Conservation (phyloP, 1,140 invertebrate species). For the Papilio aristodemus region DNA sequence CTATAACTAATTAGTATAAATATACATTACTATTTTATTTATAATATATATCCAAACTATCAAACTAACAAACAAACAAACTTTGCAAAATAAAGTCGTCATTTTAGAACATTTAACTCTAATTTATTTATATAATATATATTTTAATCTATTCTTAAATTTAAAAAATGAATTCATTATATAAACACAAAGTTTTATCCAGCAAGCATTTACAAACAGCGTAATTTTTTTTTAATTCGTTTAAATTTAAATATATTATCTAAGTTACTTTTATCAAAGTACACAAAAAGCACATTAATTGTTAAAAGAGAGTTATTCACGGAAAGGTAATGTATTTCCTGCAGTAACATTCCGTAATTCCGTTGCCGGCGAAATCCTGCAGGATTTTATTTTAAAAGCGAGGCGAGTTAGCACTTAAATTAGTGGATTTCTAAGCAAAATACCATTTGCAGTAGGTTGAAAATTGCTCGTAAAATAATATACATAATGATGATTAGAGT, state of each 20-base stretch:
- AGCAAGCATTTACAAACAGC: too few relatives aligned
- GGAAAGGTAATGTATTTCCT: constrained; percentile 2
- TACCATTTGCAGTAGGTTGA: neutral
- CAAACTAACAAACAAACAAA: too few relatives aligned
- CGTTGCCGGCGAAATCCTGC: constrained; percentile 6
- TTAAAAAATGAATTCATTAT: too few relatives aligned
- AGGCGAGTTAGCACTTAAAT: constrained; percentile 1
- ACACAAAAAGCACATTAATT: constrained; percentile 7
- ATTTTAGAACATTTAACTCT: too few relatives aligned
- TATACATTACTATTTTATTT: too few relatives aligned
- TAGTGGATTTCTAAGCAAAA: constrained; percentile 10
- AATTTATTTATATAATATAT: too few relatives aligned
- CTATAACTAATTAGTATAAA: too few relatives aligned
- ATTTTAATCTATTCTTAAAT: too few relatives aligned
- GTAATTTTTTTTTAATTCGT: neutral
- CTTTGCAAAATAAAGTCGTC: too few relatives aligned
- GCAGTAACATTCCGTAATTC: constrained; percentile 12
- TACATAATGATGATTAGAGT: neutral
- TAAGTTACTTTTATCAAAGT: neutral
- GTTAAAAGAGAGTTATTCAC: constrained; percentile 17
- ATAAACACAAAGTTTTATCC: too few relatives aligned
- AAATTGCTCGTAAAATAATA: neutral
- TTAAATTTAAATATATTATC: neutral
- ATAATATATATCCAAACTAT: too few relatives aligned
- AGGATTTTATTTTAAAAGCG: constrained; percentile 17